Conservation (phyloP, 2,113 vertebrate genomes). For the Boleophthalmus pectinirostris region DNA sequence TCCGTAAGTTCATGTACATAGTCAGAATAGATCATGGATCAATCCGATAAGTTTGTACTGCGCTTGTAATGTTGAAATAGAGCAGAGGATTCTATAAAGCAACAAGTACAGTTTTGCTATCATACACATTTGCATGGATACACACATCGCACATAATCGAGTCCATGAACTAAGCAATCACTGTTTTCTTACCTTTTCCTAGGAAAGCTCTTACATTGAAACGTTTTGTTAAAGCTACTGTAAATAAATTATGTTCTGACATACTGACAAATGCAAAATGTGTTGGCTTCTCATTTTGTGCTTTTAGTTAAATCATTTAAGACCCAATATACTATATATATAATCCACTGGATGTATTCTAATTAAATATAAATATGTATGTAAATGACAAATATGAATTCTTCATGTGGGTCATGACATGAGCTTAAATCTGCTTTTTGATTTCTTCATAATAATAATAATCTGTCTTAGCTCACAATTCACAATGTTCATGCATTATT, state of each 20-base stretch:
- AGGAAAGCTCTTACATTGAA: slow-evolving; percentile 52
- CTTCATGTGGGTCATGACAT: background rate
- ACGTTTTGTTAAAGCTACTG: slow-evolving; percentile 69
- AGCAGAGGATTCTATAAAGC: slow-evolving; percentile 21
- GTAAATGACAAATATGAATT: background rate
- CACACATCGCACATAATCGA: slow-evolving; percentile 8
- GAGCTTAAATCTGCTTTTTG: too few species aligned
- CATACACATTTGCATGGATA: slow-evolving; percentile 7
- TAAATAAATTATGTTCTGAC: slow-evolving; percentile 72
- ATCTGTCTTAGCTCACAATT: too few species aligned
- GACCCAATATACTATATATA: too few species aligned
- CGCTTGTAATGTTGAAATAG: slow-evolving; percentile 26
- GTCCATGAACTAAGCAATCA: slow-evolving; percentile 21
- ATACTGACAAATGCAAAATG: slow-evolving; percentile 56
- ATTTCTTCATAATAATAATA: too few species aligned
- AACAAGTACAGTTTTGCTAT: slow-evolving; percentile 25
- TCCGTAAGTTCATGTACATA: background rate
- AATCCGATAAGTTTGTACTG: slow-evolving; percentile 32
- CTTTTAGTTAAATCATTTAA: background rate
- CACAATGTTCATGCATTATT: too few species aligned
- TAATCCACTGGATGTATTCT: background rate
- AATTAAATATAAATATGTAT: background rate
- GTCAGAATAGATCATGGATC: slow-evolving; percentile 17
- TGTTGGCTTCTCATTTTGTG: background rate
- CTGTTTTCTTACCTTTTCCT: slow-evolving; percentile 60